These are phyloP conservation scores for Mormyrus hasselquistii DNA, from an alignment of 2,797 vertebrate species.

Conservation along the genomic window DNA sequence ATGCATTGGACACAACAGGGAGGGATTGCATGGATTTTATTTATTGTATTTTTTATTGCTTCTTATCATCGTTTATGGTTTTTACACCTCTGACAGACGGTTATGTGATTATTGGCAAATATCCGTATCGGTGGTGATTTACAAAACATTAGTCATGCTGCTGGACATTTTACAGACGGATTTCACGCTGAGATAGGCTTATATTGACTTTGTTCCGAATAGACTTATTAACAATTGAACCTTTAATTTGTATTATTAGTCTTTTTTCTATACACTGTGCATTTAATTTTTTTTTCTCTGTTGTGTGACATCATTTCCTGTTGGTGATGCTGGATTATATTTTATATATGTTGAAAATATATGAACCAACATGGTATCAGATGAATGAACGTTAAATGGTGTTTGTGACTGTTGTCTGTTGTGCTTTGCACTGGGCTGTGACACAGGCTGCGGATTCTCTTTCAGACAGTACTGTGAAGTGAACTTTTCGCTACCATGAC, in stretches of 20 bases:
- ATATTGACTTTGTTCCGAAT: background rate
- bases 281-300: background rate
- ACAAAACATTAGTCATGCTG: background rate
- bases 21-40: background rate
- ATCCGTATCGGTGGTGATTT: background rate
- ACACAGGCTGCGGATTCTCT: background rate
- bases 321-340: background rate
- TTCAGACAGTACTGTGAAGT: constrained; percentile 59
- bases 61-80: background rate
- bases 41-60: background rate
- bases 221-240: background rate
- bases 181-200: background rate
- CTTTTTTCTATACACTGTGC: background rate
- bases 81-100: background rate
- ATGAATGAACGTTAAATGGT: background rate
- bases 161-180: background rate
- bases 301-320: background rate
- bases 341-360: background rate
- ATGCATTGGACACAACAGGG: background rate
- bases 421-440: background rate
- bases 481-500: constrained; percentile 76
- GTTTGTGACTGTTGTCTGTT: background rate
- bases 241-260: background rate
- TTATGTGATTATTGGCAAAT: background rate
- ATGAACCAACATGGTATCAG: background rate